A percentile compares a stretch with the other conserved stretches of the same genome.
phyloP scores from a whole-genome alignment of 2,888 invertebrate species.

The Antitype chi region DNA sequence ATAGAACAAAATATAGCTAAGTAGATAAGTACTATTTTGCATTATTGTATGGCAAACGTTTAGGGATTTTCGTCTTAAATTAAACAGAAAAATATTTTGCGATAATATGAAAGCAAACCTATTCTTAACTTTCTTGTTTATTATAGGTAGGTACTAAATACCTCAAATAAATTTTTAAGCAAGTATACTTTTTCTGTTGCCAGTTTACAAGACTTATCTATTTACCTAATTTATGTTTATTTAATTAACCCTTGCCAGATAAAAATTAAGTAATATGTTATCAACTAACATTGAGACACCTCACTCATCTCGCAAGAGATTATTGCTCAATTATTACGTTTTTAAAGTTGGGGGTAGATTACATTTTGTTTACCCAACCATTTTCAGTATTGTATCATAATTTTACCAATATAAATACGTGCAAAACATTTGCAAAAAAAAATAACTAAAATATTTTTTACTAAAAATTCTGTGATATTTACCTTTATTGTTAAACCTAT shows the following conservation, averaged over 20 bases:
- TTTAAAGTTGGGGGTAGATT: conserved; percentile 29
- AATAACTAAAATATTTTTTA: not conserved
- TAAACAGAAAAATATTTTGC: not conserved
- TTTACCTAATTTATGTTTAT: not conserved
- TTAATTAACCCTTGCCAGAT: not conserved
- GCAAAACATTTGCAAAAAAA: not conserved
- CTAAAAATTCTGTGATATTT: conserved; percentile 30
- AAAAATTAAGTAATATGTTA: not conserved
- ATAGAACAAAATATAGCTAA: not conserved
- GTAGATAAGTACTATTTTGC: not conserved
- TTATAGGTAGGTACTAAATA: not conserved
- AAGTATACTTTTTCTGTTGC: not conserved
- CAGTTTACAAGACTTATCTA: not conserved
- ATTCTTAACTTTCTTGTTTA: not conserved
- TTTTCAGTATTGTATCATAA: conserved; percentile 3
- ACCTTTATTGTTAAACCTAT: conserved; percentile 36
- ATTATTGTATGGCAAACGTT: not conserved
- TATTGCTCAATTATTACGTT: not conserved
- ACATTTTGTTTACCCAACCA: not conserved
- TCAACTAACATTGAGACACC: conserved; percentile 1
- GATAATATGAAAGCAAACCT: not conserved
- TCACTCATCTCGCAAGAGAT: not conserved
- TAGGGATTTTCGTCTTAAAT: not conserved
- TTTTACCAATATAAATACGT: not conserved
- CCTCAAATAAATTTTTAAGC: not conserved